These are phyloP conservation scores for Tretioscincus oriximinensis DNA, from an alignment of 2,113 vertebrate genomes.

Conservation along the genomic window DNA sequence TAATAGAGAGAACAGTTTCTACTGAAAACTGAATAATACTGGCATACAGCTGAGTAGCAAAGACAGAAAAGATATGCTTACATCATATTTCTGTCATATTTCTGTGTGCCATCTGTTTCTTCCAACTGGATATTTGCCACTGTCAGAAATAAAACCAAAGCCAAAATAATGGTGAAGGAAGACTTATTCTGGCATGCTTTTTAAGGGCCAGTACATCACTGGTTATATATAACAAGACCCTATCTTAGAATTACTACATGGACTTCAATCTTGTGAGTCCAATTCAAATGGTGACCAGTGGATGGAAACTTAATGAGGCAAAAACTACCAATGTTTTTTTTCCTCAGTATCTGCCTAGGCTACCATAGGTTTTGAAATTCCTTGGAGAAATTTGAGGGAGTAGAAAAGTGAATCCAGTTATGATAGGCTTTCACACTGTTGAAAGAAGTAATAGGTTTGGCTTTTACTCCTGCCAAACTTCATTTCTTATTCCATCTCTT, in stretches of 20 bases:
- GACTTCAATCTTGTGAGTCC: background rate
- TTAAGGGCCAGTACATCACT: background rate
- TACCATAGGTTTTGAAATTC: no score
- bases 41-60: background rate
- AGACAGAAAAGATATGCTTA: background rate
- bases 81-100: background rate
- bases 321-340: background rate
- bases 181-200: background rate
- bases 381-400: no score
- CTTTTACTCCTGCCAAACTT: no score
- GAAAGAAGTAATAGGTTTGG: no score
- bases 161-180: background rate
- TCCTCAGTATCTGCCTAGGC: no score
- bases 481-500: no score
- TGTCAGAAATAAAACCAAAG: constrained; percentile 2
- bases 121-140: background rate
- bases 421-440: no score
- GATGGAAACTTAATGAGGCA: background rate
- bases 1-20: background rate
- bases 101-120: background rate
- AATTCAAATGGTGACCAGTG: background rate
- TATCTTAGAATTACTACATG: background rate
- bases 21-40: background rate
- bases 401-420: no score
- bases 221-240: background rate